Percentiles rank a stretch among this genome's conserved stretches.
Evolutionary conservation across 2,113 vertebrate genomes (phyloP).

Genomic region (Crotalus tigris): DNA sequence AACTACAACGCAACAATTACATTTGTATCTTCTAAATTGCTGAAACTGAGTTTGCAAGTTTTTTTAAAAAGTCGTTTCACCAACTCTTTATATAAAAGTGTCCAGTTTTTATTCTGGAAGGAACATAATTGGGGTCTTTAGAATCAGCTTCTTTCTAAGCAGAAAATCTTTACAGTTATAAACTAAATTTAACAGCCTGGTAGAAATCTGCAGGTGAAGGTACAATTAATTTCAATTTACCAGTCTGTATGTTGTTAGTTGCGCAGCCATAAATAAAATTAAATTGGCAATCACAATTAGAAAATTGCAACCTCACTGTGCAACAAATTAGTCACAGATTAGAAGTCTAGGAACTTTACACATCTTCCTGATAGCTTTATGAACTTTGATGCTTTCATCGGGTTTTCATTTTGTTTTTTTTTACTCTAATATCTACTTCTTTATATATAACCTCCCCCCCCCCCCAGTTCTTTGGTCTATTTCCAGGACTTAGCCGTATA

Average conservation of each 20-base stretch:
- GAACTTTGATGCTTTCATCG: constrained; percentile 50
- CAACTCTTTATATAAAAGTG: constrained; percentile 48
- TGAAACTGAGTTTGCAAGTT: background rate
- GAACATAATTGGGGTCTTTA: constrained; percentile 60
- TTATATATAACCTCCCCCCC: constrained; percentile 51
- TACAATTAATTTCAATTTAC: constrained; percentile 98
- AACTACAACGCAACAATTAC: background rate
- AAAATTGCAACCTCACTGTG: constrained; percentile 89
- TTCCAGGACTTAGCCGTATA: constrained; percentile 35
- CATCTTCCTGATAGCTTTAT: constrained; percentile 61
- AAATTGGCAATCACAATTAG: constrained; percentile 98
- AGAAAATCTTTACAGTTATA: constrained; percentile 68
- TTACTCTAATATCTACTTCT: constrained; percentile 49
- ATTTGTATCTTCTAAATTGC: background rate
- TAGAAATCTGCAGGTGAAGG: constrained; percentile 84
- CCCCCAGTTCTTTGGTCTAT: constrained; percentile 42
- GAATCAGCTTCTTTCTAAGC: constrained; percentile 68
- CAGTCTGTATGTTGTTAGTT: constrained; percentile 81
- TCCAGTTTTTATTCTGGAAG: constrained; percentile 57
- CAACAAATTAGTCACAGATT: constrained; percentile 90
- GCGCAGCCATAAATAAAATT: constrained; percentile 96
- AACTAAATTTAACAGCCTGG: constrained; percentile 74
- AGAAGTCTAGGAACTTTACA: constrained; percentile 69
- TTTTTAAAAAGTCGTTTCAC: constrained; percentile 34
- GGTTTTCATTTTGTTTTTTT: constrained; percentile 51